Conservation (phyloP, 2,113 vertebrate species). For the Aphyosemion australe region DNA sequence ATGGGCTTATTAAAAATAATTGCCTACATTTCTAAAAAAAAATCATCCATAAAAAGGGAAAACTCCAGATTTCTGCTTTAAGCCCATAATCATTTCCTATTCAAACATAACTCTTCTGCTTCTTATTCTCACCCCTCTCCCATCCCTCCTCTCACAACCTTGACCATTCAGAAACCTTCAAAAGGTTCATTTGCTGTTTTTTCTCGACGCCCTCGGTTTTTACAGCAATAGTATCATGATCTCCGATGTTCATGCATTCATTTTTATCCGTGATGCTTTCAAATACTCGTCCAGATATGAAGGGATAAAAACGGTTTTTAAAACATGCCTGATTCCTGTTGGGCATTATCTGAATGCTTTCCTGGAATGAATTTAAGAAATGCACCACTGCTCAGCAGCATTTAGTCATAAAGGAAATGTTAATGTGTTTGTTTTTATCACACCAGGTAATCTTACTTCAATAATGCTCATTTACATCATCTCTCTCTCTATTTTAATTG, state of each 20-base stretch:
- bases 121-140: constrained; percentile 4
- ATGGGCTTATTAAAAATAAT: too few relatives aligned
- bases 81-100: not conserved
- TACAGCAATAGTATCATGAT: constrained; percentile 29
- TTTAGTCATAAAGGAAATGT: too few relatives aligned
- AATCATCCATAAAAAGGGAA: too few relatives aligned
- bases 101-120: not conserved
- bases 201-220: constrained; percentile 27
- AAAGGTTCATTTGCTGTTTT: constrained; percentile 52
- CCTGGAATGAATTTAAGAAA: too few relatives aligned
- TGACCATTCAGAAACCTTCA: constrained; percentile 35
- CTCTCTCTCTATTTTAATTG: constrained; percentile 30
- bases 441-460: constrained; percentile 11
- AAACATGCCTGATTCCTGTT: too few relatives aligned
- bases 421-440: too few relatives aligned
- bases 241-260: constrained; percentile 3
- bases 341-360: too few relatives aligned
- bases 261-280: not conserved
- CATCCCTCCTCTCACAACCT: constrained; percentile 18
- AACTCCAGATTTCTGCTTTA: too few relatives aligned
- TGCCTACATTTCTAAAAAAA: too few relatives aligned
- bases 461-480: constrained; percentile 46
- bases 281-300: constrained; percentile 4
- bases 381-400: too few relatives aligned
- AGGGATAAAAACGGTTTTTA: not conserved